Conservation (phyloP, 2,888 invertebrate species). For the Microchrysa polita region DNA sequence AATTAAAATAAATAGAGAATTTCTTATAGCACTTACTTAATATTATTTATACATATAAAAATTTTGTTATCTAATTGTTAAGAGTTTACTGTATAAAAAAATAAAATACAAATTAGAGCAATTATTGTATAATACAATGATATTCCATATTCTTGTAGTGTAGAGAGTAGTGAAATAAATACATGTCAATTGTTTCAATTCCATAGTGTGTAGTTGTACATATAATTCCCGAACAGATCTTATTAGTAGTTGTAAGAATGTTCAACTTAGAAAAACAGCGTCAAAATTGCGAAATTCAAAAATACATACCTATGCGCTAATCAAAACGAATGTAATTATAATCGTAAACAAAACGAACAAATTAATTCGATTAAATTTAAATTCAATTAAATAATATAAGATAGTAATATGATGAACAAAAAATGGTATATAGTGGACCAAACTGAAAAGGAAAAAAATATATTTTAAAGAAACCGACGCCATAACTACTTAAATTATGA, state of each 20-base stretch:
- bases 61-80: constrained; percentile 34
- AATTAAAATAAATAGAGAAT: no score
- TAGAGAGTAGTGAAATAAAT: background rate
- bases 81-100: background rate
- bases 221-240: constrained; percentile 2
- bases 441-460: constrained; percentile 15
- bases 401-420: background rate
- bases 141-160: background rate
- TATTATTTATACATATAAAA: constrained; percentile 10
- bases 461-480: background rate
- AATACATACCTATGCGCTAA: background rate
- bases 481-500: background rate
- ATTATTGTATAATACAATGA: no score
- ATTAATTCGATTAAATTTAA: background rate
- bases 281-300: constrained; percentile 14
- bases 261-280: constrained; percentile 6
- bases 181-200: constrained; percentile 25
- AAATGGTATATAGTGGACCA: constrained; percentile 38
- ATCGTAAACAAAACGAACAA: background rate
- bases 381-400: background rate
- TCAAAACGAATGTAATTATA: constrained; percentile 6
- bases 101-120: background rate
- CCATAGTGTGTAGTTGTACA: constrained; percentile 10
- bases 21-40: no score
- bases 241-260: background rate